Percentiles rank a stretch among this genome's conserved stretches.
Conservation (phyloP, 2,888 invertebrate species). For the Hydrotaea cyrtoneurina region DNA sequence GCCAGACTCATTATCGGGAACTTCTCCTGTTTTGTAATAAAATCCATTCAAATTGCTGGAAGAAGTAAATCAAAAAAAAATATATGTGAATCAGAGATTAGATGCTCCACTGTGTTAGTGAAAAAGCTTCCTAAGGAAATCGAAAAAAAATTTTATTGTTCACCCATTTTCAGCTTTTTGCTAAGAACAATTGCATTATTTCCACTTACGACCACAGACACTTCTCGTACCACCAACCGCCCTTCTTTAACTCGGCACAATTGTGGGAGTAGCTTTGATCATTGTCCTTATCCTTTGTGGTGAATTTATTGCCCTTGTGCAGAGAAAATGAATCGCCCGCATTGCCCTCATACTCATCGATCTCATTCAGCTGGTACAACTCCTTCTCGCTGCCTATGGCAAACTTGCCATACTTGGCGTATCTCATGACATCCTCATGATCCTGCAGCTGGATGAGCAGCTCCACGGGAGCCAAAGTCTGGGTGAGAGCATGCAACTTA, state of each 20-base stretch:
- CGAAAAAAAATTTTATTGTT: too few relatives aligned
- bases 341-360: slow-evolving; percentile 3
- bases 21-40: neutral
- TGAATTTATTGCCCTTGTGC: neutral
- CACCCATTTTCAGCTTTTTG: too few relatives aligned
- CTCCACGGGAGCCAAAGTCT: neutral
- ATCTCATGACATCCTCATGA: neutral
- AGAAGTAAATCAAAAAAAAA: too few relatives aligned
- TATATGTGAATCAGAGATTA: too few relatives aligned
- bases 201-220: neutral
- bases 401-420: neutral
- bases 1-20: neutral
- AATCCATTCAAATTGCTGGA: neutral
- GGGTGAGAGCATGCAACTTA: neutral
- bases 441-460: neutral
- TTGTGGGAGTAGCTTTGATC: neutral
- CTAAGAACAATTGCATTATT: neutral
- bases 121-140: too few relatives aligned
- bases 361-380: neutral
- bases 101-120: too few relatives aligned
- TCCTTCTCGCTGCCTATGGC: neutral
- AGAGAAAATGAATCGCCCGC: neutral
- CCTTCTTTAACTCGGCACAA: neutral
- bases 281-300: slow-evolving; percentile 14
- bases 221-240: neutral